phyloP scores from a whole-genome alignment of 2,797 vertebrate genomes.

The Halcyon smyrnensis region DNA sequence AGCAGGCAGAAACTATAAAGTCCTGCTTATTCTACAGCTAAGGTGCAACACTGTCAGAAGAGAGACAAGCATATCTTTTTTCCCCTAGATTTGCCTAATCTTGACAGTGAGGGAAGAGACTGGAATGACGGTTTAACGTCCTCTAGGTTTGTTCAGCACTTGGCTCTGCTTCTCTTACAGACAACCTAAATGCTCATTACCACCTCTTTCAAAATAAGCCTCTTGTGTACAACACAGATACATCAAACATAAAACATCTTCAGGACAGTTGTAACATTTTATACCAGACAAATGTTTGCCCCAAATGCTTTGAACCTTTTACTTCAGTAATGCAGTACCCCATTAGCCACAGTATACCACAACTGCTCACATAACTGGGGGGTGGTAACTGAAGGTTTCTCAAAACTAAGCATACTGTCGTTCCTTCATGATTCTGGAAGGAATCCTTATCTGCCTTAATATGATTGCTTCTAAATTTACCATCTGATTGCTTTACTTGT shows the following conservation, averaged over 20 bases:
- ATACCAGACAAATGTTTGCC: neutral
- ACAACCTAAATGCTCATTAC: neutral
- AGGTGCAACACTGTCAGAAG: rapidly evolving
- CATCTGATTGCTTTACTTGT: neutral
- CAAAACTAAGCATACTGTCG: neutral
- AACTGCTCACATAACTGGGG: neutral
- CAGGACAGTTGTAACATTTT: neutral
- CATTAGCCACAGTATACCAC: neutral
- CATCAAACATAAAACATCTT: rapidly evolving
- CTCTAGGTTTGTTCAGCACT: neutral
- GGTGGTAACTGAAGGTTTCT: neutral
- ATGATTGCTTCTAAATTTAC: neutral
- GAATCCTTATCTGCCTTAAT: neutral
- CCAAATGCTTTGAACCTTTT: neutral
- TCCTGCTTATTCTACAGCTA: neutral
- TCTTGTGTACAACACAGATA: neutral
- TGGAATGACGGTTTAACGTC: neutral
- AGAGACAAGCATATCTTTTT: neutral
- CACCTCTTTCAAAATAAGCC: neutral
- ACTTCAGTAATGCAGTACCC: neutral
- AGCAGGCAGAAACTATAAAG: neutral
- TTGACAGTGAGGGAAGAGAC: neutral
- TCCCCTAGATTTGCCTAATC: neutral
- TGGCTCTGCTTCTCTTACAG: neutral
- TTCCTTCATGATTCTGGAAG: neutral